phyloP scores from a whole-genome alignment of 1,140 invertebrate species.

The Drosophila rhopaloa region DNA sequence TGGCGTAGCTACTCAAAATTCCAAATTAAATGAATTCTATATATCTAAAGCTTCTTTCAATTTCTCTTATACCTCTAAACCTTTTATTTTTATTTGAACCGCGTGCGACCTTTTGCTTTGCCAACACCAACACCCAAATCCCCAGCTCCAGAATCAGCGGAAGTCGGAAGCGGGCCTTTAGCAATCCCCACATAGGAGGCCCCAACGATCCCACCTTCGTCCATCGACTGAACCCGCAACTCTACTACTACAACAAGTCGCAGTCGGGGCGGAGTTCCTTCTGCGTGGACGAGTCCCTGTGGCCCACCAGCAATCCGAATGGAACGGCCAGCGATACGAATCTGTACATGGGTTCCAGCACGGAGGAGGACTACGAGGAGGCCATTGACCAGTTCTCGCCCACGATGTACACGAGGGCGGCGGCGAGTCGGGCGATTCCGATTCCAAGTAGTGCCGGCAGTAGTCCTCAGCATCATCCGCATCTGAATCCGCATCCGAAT shows the following conservation, averaged over 20 bases:
- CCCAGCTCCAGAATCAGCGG: conserved; percentile 27
- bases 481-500: no score
- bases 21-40: conserved; percentile 12
- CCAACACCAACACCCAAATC: conserved; percentile 13
- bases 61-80: conserved; percentile 27
- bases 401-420: conserved; percentile 51
- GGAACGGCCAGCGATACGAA: conserved; percentile 57
- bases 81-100: conserved; percentile 28
- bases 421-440: conserved; percentile 60
- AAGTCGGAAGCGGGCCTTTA: conserved; percentile 73
- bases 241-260: conserved; percentile 72
- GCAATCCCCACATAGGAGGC: conserved; percentile 71
- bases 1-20: conserved; percentile 1
- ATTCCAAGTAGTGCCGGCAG: conserved; percentile 74
- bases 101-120: conserved; percentile 34
- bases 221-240: conserved; percentile 60
- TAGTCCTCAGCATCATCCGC: conserved; percentile 69
- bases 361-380: conserved; percentile 71
- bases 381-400: conserved; percentile 80
- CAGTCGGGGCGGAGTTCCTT: conserved; percentile 71
- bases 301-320: conserved; percentile 44
- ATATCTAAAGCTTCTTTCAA: conserved; percentile 15
- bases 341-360: conserved; percentile 47
- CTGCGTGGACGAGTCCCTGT: conserved; percentile 73
- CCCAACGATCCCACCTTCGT: conserved; percentile 35